phyloP scores from a whole-genome alignment of 2,797 vertebrate species.

The Premnoplex brunnescens region DNA sequence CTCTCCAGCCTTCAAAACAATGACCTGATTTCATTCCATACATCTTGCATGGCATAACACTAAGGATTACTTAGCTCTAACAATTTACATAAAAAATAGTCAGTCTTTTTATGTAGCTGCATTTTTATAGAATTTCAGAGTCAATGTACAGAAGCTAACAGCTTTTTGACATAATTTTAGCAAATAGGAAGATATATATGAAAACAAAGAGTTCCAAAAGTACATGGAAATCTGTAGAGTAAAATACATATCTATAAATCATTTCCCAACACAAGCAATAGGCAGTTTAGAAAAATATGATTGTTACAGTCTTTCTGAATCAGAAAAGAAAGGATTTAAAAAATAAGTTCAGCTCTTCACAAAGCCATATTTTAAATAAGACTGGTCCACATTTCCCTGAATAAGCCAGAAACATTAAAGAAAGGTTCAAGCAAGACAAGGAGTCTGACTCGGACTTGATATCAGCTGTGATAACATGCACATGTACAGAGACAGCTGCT shows the following conservation, averaged over 20 bases:
- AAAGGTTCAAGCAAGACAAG: constrained; percentile 50
- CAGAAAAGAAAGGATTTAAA: constrained; percentile 22
- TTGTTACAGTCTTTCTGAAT: constrained; percentile 25
- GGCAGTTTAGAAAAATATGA: constrained; percentile 55
- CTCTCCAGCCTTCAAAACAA: not conserved
- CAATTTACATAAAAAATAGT: not conserved
- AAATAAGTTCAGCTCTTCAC: not conserved
- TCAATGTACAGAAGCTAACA: not conserved
- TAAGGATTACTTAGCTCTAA: not conserved
- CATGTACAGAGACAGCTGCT: constrained; percentile 44
- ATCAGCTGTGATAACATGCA: constrained; percentile 60
- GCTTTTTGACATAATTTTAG: not conserved
- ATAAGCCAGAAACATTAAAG: constrained; percentile 59
- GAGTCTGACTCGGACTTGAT: constrained; percentile 39
- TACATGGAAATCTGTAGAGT: constrained; percentile 52
- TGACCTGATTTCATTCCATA: not conserved
- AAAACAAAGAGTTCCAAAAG: constrained; percentile 42
- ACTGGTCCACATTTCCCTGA: constrained; percentile 14
- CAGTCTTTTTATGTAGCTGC: not conserved
- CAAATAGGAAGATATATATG: not conserved
- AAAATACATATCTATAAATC: constrained; percentile 70
- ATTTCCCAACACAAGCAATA: constrained; percentile 57
- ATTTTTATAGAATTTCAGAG: not conserved
- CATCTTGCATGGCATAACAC: not conserved
- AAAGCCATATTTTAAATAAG: not conserved